These are phyloP conservation scores for Alethe castanea DNA, from an alignment of 2,113 vertebrate species.

Conservation along the genomic window DNA sequence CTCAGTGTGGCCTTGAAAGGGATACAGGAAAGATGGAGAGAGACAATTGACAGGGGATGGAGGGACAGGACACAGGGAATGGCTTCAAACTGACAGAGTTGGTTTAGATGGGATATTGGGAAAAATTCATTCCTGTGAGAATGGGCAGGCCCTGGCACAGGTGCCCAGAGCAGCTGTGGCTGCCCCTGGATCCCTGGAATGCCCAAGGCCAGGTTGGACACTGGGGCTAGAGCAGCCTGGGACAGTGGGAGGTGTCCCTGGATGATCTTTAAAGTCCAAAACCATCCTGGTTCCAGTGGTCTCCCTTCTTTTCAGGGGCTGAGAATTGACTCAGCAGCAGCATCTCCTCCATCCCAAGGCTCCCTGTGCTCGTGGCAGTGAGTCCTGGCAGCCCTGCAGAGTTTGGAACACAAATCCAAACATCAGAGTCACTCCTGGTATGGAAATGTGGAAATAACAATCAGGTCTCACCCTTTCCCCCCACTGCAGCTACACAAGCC, in stretches of 20 bases:
- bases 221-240: not conserved
- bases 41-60: accelerated
- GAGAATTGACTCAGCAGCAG: not conserved
- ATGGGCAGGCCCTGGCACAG: too few relatives aligned
- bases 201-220: not conserved
- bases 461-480: not conserved
- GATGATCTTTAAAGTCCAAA: not conserved
- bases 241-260: not conserved
- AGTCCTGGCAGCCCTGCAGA: not conserved
- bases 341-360: not conserved
- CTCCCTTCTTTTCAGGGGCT: not conserved
- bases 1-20: accelerated
- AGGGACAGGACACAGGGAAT: accelerated
- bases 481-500: not conserved
- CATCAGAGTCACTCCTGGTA: accelerated
- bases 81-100: accelerated
- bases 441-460: not conserved
- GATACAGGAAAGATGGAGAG: accelerated
- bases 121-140: accelerated
- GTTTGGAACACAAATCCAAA: not conserved
- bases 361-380: not conserved
- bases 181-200: not conserved
- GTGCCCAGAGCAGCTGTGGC: too few relatives aligned
- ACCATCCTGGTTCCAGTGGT: not conserved
- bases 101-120: not conserved